These are phyloP conservation scores for Drosophila asahinai DNA, from an alignment of 1,140 invertebrate species.

Conservation along the genomic window DNA sequence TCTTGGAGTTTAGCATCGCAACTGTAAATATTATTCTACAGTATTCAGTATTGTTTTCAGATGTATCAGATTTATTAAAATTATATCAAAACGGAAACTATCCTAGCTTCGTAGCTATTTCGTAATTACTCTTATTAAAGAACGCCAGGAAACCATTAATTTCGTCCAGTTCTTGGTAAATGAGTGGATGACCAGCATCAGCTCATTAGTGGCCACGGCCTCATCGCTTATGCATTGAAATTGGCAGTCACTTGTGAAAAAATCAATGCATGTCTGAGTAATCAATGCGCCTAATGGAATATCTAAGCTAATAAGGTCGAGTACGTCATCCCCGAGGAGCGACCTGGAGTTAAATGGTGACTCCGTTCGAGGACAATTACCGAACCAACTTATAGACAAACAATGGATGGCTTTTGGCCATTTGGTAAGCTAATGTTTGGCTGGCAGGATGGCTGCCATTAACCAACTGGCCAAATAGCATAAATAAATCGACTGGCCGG, in stretches of 20 bases:
- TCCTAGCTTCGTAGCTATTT: background rate
- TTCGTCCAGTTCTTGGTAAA: slow-evolving; percentile 5
- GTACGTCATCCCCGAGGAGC: slow-evolving; percentile 26
- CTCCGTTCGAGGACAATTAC: slow-evolving; percentile 71
- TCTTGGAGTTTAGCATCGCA: no score
- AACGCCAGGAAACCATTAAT: background rate
- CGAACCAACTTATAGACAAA: slow-evolving; percentile 59
- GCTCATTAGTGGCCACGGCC: slow-evolving; percentile 68
- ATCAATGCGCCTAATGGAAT: slow-evolving; percentile 81
- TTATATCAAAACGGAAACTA: no score
- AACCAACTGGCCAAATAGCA: slow-evolving; percentile 73
- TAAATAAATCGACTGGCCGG: slow-evolving; percentile 68
- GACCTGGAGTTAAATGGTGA: slow-evolving; percentile 28
- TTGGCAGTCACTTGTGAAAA: slow-evolving; percentile 81
- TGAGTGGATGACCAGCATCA: slow-evolving; percentile 1
- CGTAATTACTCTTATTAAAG: background rate
- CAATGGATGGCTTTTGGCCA: slow-evolving; percentile 70
- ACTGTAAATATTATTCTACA: no score
- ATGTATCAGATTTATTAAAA: background rate
- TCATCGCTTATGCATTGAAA: slow-evolving; percentile 83
- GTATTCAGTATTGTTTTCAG: background rate
- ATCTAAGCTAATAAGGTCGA: slow-evolving; percentile 74
- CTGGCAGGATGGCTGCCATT: slow-evolving; percentile 50
- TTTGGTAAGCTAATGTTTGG: slow-evolving; percentile 77
- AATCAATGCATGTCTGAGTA: slow-evolving; percentile 84